A percentile compares a stretch with the other conserved stretches of the same genome.
These are phyloP conservation scores for Zelleria hepariella DNA, from an alignment of 2,888 invertebrate species.

Conservation along the genomic window DNA sequence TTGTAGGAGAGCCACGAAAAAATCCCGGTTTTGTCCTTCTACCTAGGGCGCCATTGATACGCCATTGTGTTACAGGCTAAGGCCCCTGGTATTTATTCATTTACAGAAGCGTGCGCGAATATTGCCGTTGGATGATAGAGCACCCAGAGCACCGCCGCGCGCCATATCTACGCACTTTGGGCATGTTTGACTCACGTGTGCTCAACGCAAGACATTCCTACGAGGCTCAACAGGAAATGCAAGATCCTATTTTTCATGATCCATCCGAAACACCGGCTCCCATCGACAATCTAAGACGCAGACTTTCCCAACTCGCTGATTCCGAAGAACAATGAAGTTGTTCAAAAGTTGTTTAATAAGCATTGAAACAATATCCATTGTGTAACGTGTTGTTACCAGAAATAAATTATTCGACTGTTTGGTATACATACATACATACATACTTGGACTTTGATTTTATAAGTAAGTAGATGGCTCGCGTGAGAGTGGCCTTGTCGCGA, in stretches of 20 bases:
- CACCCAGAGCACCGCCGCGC: slow-evolving; percentile 68
- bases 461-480: neutral
- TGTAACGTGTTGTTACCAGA: neutral
- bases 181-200: slow-evolving; percentile 61
- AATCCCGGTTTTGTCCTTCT: too few relatives aligned
- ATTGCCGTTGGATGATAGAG: slow-evolving; percentile 69
- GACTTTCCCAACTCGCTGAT: slow-evolving; percentile 46
- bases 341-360: too few relatives aligned
- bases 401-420: neutral
- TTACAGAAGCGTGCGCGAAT: slow-evolving; percentile 71
- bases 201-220: slow-evolving; percentile 43
- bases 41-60: too few relatives aligned
- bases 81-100: too few relatives aligned
- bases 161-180: slow-evolving; percentile 64
- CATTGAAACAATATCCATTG: too few relatives aligned
- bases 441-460: neutral
- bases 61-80: too few relatives aligned
- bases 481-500: neutral
- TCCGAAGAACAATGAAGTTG: slow-evolving; percentile 10
- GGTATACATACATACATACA: neutral
- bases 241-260: slow-evolving; percentile 8
- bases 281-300: slow-evolving; percentile 41
- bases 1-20: too few relatives aligned
- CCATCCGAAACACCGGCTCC: slow-evolving; percentile 30
- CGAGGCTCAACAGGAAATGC: slow-evolving; percentile 17